A percentile compares a stretch with the other conserved stretches of the same genome.
Conservation (phyloP, 2,113 vertebrate species). For the Erythrocebus patas region DNA sequence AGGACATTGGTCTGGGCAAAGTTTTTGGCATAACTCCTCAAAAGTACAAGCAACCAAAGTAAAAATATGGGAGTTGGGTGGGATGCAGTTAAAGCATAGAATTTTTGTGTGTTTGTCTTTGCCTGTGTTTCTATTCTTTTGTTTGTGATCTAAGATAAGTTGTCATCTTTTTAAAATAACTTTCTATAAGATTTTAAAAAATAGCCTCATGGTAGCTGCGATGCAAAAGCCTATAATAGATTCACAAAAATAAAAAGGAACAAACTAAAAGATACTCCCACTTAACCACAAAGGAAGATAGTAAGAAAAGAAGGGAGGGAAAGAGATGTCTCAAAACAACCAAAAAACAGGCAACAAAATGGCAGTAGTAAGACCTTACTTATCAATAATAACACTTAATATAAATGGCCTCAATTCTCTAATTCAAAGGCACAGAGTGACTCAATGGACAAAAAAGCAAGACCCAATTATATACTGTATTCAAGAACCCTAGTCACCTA, state of each 20-base stretch:
- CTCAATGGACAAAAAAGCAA: too few species aligned
- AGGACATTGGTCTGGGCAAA: too few species aligned
- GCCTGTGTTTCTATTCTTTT: not conserved
- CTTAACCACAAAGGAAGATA: not conserved
- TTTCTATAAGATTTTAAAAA: not conserved
- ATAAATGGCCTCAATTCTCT: too few species aligned
- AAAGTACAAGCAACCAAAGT: too few species aligned
- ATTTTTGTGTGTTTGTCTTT: not conserved
- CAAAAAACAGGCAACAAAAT: not conserved
- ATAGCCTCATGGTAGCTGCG: not conserved
- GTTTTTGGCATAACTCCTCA: too few species aligned
- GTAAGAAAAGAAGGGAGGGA: not conserved
- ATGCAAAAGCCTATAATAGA: not conserved
- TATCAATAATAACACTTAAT: too few species aligned
- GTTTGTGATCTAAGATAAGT: not conserved
- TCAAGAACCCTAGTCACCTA: too few species aligned
- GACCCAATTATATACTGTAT: too few species aligned
- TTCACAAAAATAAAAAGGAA: not conserved
- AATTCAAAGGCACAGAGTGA: too few species aligned
- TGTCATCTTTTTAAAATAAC: not conserved
- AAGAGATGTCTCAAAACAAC: not conserved
- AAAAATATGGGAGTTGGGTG: not conserved
- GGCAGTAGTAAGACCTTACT: too few species aligned
- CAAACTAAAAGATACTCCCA: not conserved
- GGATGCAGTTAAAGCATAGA: not conserved